Evolutionary conservation across 2,888 invertebrate species (phyloP).

Genomic region (Cephus sareptanus): DNA sequence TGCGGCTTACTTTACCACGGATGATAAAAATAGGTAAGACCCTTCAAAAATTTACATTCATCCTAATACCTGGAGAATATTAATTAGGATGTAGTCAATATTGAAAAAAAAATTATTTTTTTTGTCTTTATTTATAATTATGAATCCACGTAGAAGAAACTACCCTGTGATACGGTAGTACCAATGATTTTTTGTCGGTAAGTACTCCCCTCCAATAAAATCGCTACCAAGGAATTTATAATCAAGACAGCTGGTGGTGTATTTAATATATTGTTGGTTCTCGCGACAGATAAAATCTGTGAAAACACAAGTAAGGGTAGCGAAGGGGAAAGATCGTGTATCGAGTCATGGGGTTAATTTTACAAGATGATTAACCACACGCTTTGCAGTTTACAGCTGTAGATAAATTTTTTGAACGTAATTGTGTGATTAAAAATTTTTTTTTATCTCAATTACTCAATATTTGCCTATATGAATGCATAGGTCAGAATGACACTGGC

Average conservation of each 20-base stretch:
- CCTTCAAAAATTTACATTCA: neutral
- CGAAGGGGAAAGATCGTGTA: neutral
- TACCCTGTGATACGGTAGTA: neutral
- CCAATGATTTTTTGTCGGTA: neutral
- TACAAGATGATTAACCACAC: neutral
- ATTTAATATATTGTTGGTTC: neutral
- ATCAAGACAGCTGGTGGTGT: neutral
- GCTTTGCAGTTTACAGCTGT: neutral
- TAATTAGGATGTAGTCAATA: neutral
- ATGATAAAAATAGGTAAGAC: neutral
- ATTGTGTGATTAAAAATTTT: neutral
- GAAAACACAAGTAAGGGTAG: neutral
- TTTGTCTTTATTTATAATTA: neutral
- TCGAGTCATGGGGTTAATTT: neutral
- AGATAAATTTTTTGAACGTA: neutral
- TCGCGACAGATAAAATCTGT: neutral
- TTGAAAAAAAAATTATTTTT: neutral
- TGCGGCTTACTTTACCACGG: neutral
- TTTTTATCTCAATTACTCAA: neutral
- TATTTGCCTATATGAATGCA: neutral
- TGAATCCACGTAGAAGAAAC: neutral
- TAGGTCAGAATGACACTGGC: neutral
- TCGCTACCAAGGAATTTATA: neutral
- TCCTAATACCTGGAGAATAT: neutral
- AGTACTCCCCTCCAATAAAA: neutral